Evolutionary conservation across 2,888 invertebrate species (phyloP).

Genomic region (Meteorus cinctellus): DNA sequence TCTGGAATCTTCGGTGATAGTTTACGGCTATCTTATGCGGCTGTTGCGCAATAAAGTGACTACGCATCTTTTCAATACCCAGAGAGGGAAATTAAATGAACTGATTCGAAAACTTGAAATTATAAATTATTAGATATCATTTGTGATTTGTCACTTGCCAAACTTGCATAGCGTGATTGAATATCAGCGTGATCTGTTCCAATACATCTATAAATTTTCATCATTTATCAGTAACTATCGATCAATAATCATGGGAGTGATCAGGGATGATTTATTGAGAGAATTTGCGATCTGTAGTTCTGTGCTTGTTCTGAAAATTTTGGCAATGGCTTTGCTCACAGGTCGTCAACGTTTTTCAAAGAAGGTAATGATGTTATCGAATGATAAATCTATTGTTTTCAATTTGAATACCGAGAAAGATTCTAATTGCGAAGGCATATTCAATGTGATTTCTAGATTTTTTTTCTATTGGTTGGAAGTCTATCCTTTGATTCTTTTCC

Average conservation of each 20-base stretch:
- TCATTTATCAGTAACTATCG: background rate
- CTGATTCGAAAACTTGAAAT: no score
- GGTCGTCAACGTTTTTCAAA: conserved; percentile 58
- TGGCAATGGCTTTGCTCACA: conserved; percentile 57
- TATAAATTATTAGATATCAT: background rate
- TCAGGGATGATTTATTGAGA: conserved; percentile 52
- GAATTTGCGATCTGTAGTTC: conserved; percentile 63
- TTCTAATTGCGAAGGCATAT: no score
- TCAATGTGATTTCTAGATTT: background rate
- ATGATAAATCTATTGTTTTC: background rate
- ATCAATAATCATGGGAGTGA: conserved; percentile 22
- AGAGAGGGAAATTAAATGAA: no score
- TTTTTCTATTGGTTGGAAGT: no score
- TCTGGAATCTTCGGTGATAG: no score
- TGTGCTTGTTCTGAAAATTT: conserved; percentile 59
- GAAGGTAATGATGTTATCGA: conserved; percentile 50
- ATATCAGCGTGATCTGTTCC: no score
- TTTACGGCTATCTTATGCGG: background rate
- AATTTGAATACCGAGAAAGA: no score
- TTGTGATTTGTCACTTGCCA: background rate
- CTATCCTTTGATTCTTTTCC: no score
- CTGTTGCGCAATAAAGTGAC: background rate
- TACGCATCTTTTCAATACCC: background rate
- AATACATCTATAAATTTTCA: background rate
- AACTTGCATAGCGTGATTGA: no score